Conservation (phyloP, 2,113 vertebrate species). For the Merops nubicus region DNA sequence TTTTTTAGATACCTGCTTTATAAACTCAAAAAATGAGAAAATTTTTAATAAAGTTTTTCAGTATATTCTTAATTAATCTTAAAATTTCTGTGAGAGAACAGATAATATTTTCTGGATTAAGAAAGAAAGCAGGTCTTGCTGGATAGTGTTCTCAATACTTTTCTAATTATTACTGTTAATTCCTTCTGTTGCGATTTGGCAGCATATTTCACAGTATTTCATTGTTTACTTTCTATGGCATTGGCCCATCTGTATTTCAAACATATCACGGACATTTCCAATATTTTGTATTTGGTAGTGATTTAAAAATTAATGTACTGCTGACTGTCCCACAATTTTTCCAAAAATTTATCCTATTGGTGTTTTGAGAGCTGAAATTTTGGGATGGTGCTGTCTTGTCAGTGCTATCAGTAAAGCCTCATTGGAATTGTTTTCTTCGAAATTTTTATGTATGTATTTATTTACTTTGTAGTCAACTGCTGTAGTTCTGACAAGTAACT, state of each 20-base stretch:
- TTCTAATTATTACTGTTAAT: not conserved
- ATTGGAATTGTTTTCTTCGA: not conserved
- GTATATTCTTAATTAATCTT: not conserved
- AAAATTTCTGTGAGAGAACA: not conserved
- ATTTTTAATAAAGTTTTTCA: not conserved
- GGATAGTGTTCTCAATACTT: not conserved
- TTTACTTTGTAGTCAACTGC: not conserved
- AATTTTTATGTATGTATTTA: not conserved
- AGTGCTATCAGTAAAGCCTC: not conserved
- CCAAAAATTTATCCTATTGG: not conserved
- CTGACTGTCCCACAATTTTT: not conserved
- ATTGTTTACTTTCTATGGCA: not conserved
- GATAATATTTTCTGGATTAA: not conserved
- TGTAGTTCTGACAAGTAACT: not conserved
- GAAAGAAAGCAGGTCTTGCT: not conserved
- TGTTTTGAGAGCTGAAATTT: not conserved
- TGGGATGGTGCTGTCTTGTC: not conserved
- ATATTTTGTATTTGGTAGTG: not conserved
- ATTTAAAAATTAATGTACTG: not conserved
- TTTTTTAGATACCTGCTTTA: not conserved
- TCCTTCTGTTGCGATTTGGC: not conserved
- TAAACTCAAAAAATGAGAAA: not conserved
- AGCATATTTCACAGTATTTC: not conserved
- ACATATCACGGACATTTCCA: not conserved
- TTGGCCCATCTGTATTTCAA: not conserved